A percentile compares a stretch with the other conserved stretches of the same genome.
phyloP scores from a whole-genome alignment of 2,888 invertebrate genomes.

The Euclidia mi region DNA sequence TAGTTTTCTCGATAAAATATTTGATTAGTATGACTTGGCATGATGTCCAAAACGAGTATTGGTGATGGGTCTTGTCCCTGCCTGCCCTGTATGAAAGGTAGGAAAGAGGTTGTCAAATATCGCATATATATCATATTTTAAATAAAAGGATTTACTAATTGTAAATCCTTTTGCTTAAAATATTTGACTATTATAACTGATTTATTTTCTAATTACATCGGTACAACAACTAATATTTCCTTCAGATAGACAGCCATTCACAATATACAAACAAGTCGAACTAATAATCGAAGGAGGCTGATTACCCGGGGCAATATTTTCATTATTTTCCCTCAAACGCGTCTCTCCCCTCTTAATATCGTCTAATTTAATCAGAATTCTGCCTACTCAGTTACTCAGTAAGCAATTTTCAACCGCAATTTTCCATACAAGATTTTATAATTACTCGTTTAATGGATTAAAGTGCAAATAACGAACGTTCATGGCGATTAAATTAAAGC shows the following conservation, averaged over 20 bases:
- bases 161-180: too few relatives aligned
- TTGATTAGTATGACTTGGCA: too few relatives aligned
- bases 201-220: too few relatives aligned
- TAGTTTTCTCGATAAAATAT: too few relatives aligned
- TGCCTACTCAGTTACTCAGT: slow-evolving; percentile 73
- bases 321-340: slow-evolving; percentile 82
- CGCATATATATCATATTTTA: too few relatives aligned
- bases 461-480: slow-evolving; percentile 54
- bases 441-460: slow-evolving; percentile 64
- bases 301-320: slow-evolving; percentile 79
- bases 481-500: slow-evolving; percentile 40
- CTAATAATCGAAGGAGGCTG: slow-evolving; percentile 63
- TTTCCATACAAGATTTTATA: slow-evolving; percentile 78
- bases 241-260: neutral
- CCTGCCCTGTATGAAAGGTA: too few relatives aligned
- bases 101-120: too few relatives aligned
- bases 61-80: too few relatives aligned
- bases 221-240: too few relatives aligned
- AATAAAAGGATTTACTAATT: too few relatives aligned
- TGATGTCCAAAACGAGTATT: too few relatives aligned
- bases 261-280: slow-evolving; percentile 31
- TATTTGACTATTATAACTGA: too few relatives aligned
- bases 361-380: slow-evolving; percentile 86
- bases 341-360: slow-evolving; percentile 82
- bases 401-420: slow-evolving; percentile 73